Evolutionary conservation across 2,113 vertebrate species (phyloP), one percentile per base, ranked within the genome.

Genomic region (Poicephalus gulielmi): DNA sequence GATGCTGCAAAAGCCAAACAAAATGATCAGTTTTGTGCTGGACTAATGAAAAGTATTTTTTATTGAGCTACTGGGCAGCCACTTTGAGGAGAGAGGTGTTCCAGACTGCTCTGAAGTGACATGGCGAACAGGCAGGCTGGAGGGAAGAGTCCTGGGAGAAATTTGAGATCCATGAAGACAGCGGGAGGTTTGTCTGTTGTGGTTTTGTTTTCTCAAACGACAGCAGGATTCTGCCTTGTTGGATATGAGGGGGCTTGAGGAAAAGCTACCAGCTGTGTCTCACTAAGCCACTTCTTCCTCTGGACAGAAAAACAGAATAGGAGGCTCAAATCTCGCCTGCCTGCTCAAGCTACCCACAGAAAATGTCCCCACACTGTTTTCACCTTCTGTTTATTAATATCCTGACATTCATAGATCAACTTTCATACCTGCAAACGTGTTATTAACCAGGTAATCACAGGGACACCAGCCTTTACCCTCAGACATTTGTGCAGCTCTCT

Each of bases 51-150:
- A 85, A 22, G 19, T 53, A 27, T 19, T 92, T 87, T 82, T 87
- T 28, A 39, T 25, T 35, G 70, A 88, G 66, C 47, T 24, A 57
- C 4, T 2, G 5, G 31, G n/a, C 50, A 86, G 70, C 20, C 52
- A 69, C 27, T 44, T 78, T 62, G 0, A 0, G 8, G 16, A 66
- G 6, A 2, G 28, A 4, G 3, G 1, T 82, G 33, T 85, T 88
- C 31, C 59, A 66, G 17, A 9, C 59, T 44, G 24, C 33, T 71
- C 30, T 7, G 10, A 83, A 90, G 23, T 44, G 70, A 91, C 35
- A 41, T 19, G 31, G 28, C 47, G 88, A 16, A 11, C 20, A 81
- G 53, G 50, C 17, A 19, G 33, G 12, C 23, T 70, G 14, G 11
- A 79, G 31, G 16, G 17, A 82, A 80, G 20, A 76, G 19, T 50